Percentiles rank a stretch among this genome's conserved stretches.
Evolutionary conservation across 2,888 invertebrate genomes (phyloP).

Genomic region (Physocephala rufipes): DNA sequence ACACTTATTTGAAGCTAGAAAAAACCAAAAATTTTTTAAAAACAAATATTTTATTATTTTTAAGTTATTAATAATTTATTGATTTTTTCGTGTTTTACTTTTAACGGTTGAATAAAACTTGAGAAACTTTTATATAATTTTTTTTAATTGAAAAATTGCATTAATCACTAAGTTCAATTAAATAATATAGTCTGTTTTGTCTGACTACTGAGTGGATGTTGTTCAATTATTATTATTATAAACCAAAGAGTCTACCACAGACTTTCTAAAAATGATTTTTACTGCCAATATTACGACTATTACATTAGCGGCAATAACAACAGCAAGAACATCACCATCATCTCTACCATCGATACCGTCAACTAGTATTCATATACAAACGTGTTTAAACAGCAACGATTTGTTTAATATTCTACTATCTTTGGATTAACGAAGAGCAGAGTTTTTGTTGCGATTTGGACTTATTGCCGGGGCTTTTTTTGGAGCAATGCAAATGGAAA

Average conservation of each 20-base stretch:
- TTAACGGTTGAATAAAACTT: background rate
- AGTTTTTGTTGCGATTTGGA: conserved; percentile 16
- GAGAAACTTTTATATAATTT: too few species aligned
- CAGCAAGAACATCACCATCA: background rate
- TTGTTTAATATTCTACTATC: conserved; percentile 15
- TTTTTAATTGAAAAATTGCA: too few species aligned
- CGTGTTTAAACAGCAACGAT: too few species aligned
- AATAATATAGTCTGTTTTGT: conserved; percentile 30
- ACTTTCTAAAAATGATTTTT: background rate
- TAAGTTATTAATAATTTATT: background rate
- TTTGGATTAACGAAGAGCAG: conserved; percentile 25
- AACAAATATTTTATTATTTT: conserved; percentile 9
- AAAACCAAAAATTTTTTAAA: conserved; percentile 44
- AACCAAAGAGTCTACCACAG: background rate
- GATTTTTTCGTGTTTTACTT: background rate
- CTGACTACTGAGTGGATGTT: conserved; percentile 28
- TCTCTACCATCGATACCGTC: too few species aligned
- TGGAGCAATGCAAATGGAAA: background rate
- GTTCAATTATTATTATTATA: conserved; percentile 5
- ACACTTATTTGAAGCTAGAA: conserved; percentile 38
- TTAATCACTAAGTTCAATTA: background rate
- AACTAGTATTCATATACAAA: too few species aligned
- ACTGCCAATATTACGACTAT: background rate
- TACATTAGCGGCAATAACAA: background rate
- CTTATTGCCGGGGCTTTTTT: conserved; percentile 23